Evolutionary conservation across 2,888 invertebrate genomes (phyloP), one percentile per base, ranked within the genome.

Genomic region (Omphaloscelis lunosa): DNA sequence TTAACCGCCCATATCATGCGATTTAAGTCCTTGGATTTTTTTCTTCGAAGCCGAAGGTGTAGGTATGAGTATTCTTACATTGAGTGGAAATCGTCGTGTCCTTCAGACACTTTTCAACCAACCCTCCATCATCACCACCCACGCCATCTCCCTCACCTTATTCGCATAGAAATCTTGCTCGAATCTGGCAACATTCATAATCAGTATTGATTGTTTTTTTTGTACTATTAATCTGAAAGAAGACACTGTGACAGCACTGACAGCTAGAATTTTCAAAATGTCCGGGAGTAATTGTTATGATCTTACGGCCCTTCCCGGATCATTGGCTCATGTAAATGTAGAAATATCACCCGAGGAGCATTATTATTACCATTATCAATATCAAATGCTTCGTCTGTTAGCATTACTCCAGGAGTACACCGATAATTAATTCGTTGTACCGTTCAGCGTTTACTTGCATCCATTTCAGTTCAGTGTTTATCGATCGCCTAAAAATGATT

Each of bases 401-500:
- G 82, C 79, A 20, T 29, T 80, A n/a, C 82, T 80, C 20, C 82
- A 76, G 15, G 59, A 79, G 56, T 80, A 75, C 67, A 76, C 82
- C 6, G 79, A 79, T 62, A 62, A 76, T 75, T 77, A 68, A 53
- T 23, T 58, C 41, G 29, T 29, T 51, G 20, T 56, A 34, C 15
- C 5, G 58, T 41, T 67, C 34, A 9, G 12, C 34, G 45, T 61
- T 74, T 15, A 15, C 41, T 82, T 58, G 34, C 67, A 63, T 63
- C 63, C 34, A 69, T 82, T 75, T 68, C 45, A 48, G 53, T 79
- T 81, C 58, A 45, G 75, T 48, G 29, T 65, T 66, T 75, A 77
- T 90, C 83, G 90, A 91, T 90, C 85, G 75, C 11, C n/a, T 9
- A 59, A 86, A 76, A 77, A 96, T 96, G 96, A 97, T 97, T 87